phyloP scores from a whole-genome alignment of 2,888 invertebrate genomes.

The Parthenolecanium corni region DNA sequence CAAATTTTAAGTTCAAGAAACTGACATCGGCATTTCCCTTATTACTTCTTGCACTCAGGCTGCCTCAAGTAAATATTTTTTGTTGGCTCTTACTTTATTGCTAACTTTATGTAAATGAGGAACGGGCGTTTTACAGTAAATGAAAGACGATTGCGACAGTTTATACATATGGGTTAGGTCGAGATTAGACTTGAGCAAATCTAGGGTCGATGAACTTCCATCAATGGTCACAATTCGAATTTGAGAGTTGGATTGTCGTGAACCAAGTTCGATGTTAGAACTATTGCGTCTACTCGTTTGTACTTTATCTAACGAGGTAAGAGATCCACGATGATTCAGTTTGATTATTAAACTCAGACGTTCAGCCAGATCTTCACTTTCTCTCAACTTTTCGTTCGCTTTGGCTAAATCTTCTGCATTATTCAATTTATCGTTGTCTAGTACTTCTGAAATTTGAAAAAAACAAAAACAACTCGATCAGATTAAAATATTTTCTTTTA shows the following conservation, averaged over 20 bases:
- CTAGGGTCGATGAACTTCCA: slow-evolving; percentile 44
- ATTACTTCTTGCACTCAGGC: too few relatives aligned
- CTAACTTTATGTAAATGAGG: slow-evolving; percentile 16
- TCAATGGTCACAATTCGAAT: slow-evolving; percentile 39
- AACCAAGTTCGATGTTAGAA: slow-evolving; percentile 30
- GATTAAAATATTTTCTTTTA: too few relatives aligned
- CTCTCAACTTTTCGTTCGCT: slow-evolving; percentile 31
- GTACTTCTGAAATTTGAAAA: background rate
- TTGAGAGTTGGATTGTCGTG: slow-evolving; percentile 28
- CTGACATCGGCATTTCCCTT: too few relatives aligned
- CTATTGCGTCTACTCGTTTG: slow-evolving; percentile 32
- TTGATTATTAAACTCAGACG: slow-evolving; percentile 61
- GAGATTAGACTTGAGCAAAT: slow-evolving; percentile 55
- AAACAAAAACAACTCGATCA: too few relatives aligned
- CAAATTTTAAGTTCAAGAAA: background rate
- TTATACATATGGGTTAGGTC: slow-evolving; percentile 45
- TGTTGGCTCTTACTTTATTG: background rate
- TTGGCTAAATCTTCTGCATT: background rate
- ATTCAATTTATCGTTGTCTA: background rate
- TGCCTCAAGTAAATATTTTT: too few relatives aligned
- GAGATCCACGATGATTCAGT: slow-evolving; percentile 62
- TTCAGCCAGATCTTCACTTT: slow-evolving; percentile 41
- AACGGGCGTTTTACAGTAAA: slow-evolving; percentile 17
- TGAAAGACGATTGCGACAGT: slow-evolving; percentile 12
- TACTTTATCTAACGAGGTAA: slow-evolving; percentile 51